A percentile compares a stretch with the other conserved stretches of the same genome.
Conservation (phyloP, 2,888 invertebrate species). For the Acanthococcus lagerstroemiae region DNA sequence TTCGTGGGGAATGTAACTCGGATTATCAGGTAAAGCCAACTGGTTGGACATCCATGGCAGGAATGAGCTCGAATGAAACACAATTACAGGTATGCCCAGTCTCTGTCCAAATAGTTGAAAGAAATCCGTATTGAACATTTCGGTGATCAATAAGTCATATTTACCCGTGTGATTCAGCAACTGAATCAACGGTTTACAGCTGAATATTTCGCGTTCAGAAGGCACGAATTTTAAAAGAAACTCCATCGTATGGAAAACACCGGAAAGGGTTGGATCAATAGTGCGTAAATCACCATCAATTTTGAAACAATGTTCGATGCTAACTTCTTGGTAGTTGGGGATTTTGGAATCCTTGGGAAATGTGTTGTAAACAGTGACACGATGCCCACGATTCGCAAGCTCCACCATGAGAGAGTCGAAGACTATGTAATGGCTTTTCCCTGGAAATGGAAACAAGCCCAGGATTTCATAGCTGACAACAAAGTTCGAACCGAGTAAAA, state of each 20-base stretch:
- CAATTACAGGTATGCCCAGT: constrained; percentile 40
- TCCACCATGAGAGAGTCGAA: constrained; percentile 24
- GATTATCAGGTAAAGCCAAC: constrained; percentile 18
- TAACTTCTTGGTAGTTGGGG: constrained; percentile 6
- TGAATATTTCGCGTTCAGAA: constrained; percentile 6
- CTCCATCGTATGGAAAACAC: neutral
- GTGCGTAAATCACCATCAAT: neutral
- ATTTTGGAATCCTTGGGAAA: constrained; percentile 11
- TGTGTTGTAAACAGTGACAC: constrained; percentile 23
- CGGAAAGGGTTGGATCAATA: neutral
- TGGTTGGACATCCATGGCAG: constrained; percentile 50
- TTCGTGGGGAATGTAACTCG: constrained; percentile 24
- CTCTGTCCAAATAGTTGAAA: constrained; percentile 55
- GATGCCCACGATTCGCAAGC: constrained; percentile 30
- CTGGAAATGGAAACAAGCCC: constrained; percentile 30
- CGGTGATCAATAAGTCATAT: constrained; percentile 54
- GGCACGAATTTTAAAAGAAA: neutral
- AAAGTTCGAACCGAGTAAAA: no score
- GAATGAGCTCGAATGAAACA: constrained; percentile 49
- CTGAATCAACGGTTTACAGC: neutral
- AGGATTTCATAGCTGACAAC: constrained; percentile 23
- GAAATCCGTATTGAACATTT: constrained; percentile 62
- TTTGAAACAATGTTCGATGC: neutral
- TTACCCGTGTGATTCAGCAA: neutral
- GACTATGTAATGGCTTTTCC: constrained; percentile 30